A percentile compares a stretch with the other conserved stretches of the same genome.
phyloP scores from a whole-genome alignment of 2,797 vertebrate species.

The Sebastes taczanowskii region DNA sequence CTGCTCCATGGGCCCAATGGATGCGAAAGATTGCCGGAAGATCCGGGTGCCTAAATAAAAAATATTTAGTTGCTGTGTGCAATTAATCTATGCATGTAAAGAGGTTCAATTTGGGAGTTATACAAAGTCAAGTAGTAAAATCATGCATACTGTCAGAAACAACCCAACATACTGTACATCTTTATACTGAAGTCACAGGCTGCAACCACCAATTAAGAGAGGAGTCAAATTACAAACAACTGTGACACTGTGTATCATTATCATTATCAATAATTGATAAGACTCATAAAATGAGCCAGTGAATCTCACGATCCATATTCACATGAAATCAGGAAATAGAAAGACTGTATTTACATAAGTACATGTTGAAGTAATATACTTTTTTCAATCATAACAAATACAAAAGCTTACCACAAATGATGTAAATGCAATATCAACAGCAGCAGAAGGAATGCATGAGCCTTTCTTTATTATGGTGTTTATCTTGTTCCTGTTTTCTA shows the following conservation, averaged over 20 bases:
- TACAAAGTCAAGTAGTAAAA: not conserved
- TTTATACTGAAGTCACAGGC: not conserved
- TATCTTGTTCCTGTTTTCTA: not conserved
- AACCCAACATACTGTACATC: not conserved
- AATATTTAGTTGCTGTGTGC: not conserved
- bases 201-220: not conserved
- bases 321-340: not conserved
- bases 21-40: too few species aligned
- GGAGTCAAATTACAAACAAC: not conserved
- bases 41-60: too few species aligned
- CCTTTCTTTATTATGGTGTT: not conserved
- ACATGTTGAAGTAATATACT: too few species aligned
- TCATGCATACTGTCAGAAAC: not conserved
- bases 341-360: not conserved
- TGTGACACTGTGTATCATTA: not conserved
- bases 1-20: too few species aligned
- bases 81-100: too few species aligned
- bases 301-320: not conserved
- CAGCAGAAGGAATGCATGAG: not conserved
- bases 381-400: not conserved
- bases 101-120: not conserved
- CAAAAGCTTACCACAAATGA: not conserved
- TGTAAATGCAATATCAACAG: not conserved
- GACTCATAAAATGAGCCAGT: not conserved
- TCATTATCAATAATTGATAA: not conserved